phyloP scores from a whole-genome alignment of 2,113 vertebrate genomes.

The Oreocharis arfaki region DNA sequence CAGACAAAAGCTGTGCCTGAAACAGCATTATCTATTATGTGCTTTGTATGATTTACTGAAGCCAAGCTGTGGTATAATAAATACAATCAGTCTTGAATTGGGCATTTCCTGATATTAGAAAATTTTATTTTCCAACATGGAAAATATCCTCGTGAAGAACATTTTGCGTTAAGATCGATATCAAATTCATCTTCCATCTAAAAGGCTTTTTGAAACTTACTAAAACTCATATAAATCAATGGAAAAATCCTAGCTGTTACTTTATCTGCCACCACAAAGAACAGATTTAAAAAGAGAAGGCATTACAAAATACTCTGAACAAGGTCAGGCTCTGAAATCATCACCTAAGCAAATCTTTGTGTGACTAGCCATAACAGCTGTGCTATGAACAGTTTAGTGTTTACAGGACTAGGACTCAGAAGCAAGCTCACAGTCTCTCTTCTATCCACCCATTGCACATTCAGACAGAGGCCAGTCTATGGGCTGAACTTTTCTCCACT shows the following conservation, averaged over 20 bases:
- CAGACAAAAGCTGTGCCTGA: not conserved
- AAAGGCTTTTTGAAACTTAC: not conserved
- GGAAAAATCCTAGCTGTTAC: not conserved
- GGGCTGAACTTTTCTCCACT: not conserved
- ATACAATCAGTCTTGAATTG: not conserved
- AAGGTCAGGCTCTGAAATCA: not conserved
- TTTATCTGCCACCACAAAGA: not conserved
- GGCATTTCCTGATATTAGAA: not conserved
- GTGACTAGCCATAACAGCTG: not conserved
- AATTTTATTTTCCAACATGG: not conserved
- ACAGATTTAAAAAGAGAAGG: not conserved
- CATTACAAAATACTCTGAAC: not conserved
- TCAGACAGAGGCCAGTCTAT: not conserved
- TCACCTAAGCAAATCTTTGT: not conserved
- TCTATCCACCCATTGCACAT: not conserved
- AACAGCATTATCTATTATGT: not conserved
- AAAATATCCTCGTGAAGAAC: not conserved
- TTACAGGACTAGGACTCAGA: not conserved
- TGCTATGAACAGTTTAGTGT: not conserved
- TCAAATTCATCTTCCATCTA: not conserved
- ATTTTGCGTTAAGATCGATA: not conserved
- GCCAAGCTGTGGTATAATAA: not conserved
- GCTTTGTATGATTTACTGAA: not conserved
- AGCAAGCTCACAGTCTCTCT: not conserved
- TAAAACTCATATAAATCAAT: not conserved